Percentiles rank a stretch among this genome's conserved stretches.
Evolutionary conservation across 2,797 vertebrate species (phyloP).

Genomic region (Tiaroga cobitis): DNA sequence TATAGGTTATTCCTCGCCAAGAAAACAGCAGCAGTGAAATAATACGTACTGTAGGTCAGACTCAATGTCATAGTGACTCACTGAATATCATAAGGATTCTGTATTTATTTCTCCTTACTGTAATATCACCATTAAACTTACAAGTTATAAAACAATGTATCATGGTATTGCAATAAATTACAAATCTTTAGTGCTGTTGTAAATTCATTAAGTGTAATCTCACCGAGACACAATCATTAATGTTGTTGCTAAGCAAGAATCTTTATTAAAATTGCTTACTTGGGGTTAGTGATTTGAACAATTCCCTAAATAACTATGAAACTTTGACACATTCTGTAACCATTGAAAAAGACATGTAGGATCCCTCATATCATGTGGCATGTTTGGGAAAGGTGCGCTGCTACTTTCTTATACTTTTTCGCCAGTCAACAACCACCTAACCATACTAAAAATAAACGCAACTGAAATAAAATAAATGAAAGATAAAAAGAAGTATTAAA

Average conservation of each 20-base stretch:
- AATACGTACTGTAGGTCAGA: not conserved
- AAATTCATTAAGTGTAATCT: constrained; percentile 8
- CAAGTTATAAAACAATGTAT: not conserved
- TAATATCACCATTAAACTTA: not conserved
- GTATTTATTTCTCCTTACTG: not conserved
- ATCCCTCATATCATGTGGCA: not conserved
- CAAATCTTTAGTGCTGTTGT: not conserved
- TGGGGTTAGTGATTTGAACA: not conserved
- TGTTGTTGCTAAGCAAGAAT: not conserved
- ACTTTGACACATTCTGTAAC: not conserved
- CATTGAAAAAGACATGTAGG: not conserved
- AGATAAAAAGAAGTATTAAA: too few relatives aligned
- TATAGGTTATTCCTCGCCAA: not conserved
- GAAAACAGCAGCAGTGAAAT: constrained; percentile 8
- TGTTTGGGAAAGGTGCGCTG: not conserved
- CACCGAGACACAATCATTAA: not conserved
- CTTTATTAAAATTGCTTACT: not conserved
- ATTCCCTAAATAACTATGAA: not conserved
- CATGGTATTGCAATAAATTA: not conserved
- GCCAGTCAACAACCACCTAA: too few relatives aligned
- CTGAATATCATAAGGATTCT: not conserved
- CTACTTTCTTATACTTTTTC: not conserved
- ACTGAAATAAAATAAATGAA: too few relatives aligned
- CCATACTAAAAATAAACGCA: too few relatives aligned
- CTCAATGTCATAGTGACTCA: constrained; percentile 13